These are phyloP conservation scores for Linepithema humile DNA, from an alignment of 1,140 invertebrate species.

Conservation along the genomic window DNA sequence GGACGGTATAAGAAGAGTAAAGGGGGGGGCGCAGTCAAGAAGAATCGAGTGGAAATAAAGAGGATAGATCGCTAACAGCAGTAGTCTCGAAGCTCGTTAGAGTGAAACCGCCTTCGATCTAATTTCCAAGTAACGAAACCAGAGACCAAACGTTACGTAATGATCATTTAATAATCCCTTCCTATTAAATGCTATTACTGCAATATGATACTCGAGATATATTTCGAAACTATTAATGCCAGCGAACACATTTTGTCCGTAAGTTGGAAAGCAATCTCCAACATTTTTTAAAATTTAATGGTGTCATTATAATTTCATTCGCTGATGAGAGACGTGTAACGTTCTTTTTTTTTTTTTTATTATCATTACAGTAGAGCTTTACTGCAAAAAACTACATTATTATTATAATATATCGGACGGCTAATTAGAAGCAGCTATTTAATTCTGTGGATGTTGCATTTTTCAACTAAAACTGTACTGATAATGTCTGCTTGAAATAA, in stretches of 20 bases:
- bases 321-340: not conserved
- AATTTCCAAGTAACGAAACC: constrained; percentile 32
- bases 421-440: not conserved
- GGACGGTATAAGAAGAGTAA: not conserved
- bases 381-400: not conserved
- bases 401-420: not conserved
- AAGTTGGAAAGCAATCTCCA: not conserved
- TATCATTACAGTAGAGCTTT: not conserved
- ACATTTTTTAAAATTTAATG: not conserved
- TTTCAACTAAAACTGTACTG: not conserved
- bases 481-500: not conserved
- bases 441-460: not conserved
- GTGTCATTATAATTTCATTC: not conserved
- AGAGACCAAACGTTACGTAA: not conserved
- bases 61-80: constrained; percentile 38
- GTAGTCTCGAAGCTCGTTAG: constrained; percentile 4
- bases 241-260: not conserved
- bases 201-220: not conserved
- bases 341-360: not conserved
- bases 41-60: constrained; percentile 64
- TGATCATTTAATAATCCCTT: not conserved
- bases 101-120: constrained; percentile 1
- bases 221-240: not conserved
- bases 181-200: constrained; percentile 12
- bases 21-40: constrained; percentile 20